Evolutionary conservation across 2,113 vertebrate genomes (phyloP), one percentile per base, ranked within the genome.

Genomic region (Amphilophus citrinellus): DNA sequence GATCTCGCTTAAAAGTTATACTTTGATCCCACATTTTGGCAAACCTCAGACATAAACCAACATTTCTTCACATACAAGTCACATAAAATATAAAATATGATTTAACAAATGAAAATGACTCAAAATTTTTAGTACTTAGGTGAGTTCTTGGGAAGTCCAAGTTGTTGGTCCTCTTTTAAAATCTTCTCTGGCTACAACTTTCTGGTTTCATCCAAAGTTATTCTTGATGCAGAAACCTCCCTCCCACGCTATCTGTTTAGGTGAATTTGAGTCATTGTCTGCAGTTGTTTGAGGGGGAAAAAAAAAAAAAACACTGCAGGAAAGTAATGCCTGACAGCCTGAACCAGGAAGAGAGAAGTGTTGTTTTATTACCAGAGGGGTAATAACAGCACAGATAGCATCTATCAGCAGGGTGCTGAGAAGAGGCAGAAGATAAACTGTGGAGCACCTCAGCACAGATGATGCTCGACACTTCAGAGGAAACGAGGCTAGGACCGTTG

Each of bases 331-430:
- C 86, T 88, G 91, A 91, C 88, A 92, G 82, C 73, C 85, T 47
- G 24, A 93, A 89, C 88, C 83, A 89, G 79, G 83, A 89, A 75
- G 83, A 73, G 77, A 85, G 73, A 87, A 92, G 91, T 92, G 94
- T 94, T 94, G 91, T 92, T 93, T 94, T 91, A 93, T 91, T 92
- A 93, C 94, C 88, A 68, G 83, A 91, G 91, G 94, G 89, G 85
- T 91, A 92, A 90, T 89, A 92, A 89, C 86, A 77, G 85, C 63
- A 30, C 85, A 88, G 88, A 90, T 91, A 89, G 89, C 90, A 86
- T 92, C 92, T 88, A 88, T 90, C 94, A 92, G 93, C 89, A 11
- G 93, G 93, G 88, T 87, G 90, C 87, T 24, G 82, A 75, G 77
- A 76, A 88, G 86, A 88, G 78, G 87, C 50, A 84, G 82, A 84